Base-by-base conservation (phyloP, 92 coral and sea anemone species). In the Phymanthus crucifer region DNA sequence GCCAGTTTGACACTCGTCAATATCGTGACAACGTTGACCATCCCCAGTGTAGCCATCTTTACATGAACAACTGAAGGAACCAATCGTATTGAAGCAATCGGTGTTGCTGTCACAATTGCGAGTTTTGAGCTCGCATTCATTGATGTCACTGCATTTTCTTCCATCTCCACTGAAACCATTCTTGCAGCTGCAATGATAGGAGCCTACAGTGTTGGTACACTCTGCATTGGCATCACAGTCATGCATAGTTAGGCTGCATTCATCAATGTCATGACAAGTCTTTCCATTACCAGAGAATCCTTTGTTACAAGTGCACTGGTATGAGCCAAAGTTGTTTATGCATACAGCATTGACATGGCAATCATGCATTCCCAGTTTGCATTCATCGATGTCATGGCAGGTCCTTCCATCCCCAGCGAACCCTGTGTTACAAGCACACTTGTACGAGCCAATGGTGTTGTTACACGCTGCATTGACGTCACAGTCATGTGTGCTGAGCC, bases 321-420 rank as follows among this genome's bases (percentile, higher is more conserved):
- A 74, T 11, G 78, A 74, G 9, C 78, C 78, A 47, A 35, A 24
- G 38, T 27, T 74, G 78, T 74, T 74, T 26, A 23, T 40, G 29
- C 78, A 74, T 13, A 32, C 10, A 23, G 78, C 78, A 74, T 74
- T 40, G 32, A 0, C 18, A 21, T 26, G 46, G 36, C 78, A 74
- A 11, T 2, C 19, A 40, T 73, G 61, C 29, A 23, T 47, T 21
- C 26, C n/a, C 7, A 38, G 78, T 2, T 27, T 50, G 17, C 78
- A 80, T 33, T 80, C 84, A 45, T 80, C 70, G 7, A 69, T 32
- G 65, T 80, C 84, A 12, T 17, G 12, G 35, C 84, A 80, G 9
- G n/a, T 12, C 16, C 26, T 29, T 21, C 84, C 77, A 32, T 80
- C 77, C 1, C 84, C 77, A 0, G 13, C 18, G 40, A 70, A 80